Conservation (phyloP, 2,113 vertebrate species). For the Rostratula benghalensis region DNA sequence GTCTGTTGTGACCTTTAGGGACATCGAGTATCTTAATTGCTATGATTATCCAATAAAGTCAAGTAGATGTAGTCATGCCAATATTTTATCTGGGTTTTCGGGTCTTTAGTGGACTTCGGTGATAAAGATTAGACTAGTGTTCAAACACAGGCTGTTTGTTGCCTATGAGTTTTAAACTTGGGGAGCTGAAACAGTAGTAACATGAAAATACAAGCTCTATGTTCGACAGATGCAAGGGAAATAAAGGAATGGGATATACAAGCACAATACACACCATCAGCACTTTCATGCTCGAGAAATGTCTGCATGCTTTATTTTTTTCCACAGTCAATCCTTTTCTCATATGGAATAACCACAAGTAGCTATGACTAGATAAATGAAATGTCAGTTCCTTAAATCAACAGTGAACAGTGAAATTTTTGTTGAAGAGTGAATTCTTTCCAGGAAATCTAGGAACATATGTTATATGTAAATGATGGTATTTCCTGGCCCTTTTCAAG, state of each 20-base stretch:
- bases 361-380: neutral
- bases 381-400: neutral
- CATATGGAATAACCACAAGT: neutral
- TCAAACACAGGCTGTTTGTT: neutral
- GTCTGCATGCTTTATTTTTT: neutral
- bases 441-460: constrained; percentile 26
- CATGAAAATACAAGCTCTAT: neutral
- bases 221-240: neutral
- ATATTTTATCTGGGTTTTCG: neutral
- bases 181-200: neutral
- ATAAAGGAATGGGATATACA: neutral
- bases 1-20: constrained; percentile 23
- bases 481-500: constrained; percentile 44
- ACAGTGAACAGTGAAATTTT: neutral
- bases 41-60: neutral
- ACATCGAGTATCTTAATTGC: neutral
- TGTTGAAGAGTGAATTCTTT: neutral
- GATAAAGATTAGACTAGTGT: neutral
- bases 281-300: constrained; percentile 17
- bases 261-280: constrained; percentile 2
- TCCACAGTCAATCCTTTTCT: constrained; percentile 7
- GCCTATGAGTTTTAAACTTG: neutral
- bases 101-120: neutral
- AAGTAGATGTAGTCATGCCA: constrained; percentile 56
- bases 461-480: constrained; percentile 28